Evolutionary conservation across 2,113 vertebrate genomes (phyloP).

Genomic region (Anoura caudifer): DNA sequence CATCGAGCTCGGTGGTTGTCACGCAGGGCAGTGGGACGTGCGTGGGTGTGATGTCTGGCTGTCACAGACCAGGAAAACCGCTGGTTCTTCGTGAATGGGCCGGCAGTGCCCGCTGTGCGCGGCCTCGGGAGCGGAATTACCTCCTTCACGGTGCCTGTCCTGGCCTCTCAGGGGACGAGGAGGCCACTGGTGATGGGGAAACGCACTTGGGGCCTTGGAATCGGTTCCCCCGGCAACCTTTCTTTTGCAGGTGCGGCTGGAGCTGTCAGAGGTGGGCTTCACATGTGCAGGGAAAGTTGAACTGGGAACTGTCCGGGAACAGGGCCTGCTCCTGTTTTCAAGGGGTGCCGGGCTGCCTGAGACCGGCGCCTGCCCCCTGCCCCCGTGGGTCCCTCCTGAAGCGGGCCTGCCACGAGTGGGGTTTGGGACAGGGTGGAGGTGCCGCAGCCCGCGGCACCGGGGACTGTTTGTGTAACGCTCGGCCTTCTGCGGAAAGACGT

Average conservation of each 20-base stretch:
- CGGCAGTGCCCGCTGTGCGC: neutral
- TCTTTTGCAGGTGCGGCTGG: neutral
- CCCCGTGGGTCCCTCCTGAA: neutral
- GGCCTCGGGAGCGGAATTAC: neutral
- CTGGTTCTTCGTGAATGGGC: neutral
- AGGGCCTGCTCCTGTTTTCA: neutral
- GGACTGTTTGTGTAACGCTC: neutral
- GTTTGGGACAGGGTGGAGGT: neutral
- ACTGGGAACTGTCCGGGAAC: neutral
- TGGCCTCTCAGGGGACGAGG: neutral
- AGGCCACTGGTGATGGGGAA: neutral
- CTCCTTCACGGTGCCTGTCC: neutral
- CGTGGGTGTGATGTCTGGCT: neutral
- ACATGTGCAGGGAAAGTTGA: neutral
- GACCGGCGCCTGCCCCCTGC: too few relatives aligned
- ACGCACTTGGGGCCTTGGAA: neutral
- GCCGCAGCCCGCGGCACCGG: neutral
- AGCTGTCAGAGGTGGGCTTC: constrained; percentile 17
- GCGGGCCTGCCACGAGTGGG: neutral
- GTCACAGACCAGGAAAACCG: neutral
- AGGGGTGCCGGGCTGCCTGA: neutral
- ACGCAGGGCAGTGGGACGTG: neutral
- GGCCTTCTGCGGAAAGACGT: constrained; percentile 1
- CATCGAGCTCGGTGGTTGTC: neutral
- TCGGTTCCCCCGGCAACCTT: neutral